Evolutionary conservation across 1,140 invertebrate genomes (phyloP).

Genomic region (Orchestia grillus): DNA sequence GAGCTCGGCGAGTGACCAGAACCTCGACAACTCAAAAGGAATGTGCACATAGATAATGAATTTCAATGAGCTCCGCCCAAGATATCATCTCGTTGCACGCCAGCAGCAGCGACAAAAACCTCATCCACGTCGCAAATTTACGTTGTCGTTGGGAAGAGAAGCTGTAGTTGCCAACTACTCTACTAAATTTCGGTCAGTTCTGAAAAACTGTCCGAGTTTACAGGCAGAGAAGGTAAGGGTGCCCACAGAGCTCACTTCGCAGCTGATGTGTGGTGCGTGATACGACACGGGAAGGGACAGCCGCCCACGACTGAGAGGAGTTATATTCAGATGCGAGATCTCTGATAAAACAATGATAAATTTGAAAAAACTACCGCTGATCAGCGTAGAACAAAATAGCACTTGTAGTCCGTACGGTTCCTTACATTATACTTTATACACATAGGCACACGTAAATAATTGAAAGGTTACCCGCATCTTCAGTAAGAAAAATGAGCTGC

Average conservation of each 20-base stretch:
- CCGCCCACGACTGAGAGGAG: background rate
- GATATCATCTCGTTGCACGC: background rate
- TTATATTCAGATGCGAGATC: background rate
- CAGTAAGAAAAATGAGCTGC: no score
- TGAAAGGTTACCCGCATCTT: no score
- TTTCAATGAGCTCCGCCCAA: background rate
- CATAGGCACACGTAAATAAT: no score
- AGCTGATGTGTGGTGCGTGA: background rate
- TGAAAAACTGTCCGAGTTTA: background rate
- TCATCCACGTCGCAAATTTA: conserved; percentile 10
- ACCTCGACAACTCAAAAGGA: background rate
- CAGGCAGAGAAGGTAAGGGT: background rate
- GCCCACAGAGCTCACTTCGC: background rate
- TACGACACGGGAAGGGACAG: background rate
- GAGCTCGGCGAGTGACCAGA: background rate
- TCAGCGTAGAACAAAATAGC: no score
- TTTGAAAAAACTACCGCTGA: no score
- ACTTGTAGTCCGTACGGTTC: no score
- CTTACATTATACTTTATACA: no score
- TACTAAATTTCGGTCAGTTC: background rate
- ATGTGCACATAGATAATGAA: background rate
- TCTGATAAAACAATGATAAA: background rate
- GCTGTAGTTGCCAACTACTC: background rate
- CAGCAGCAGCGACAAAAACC: background rate
- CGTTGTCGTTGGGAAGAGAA: background rate